Conservation (phyloP, 2,113 vertebrate species). For the Marcusenius ussheri region DNA sequence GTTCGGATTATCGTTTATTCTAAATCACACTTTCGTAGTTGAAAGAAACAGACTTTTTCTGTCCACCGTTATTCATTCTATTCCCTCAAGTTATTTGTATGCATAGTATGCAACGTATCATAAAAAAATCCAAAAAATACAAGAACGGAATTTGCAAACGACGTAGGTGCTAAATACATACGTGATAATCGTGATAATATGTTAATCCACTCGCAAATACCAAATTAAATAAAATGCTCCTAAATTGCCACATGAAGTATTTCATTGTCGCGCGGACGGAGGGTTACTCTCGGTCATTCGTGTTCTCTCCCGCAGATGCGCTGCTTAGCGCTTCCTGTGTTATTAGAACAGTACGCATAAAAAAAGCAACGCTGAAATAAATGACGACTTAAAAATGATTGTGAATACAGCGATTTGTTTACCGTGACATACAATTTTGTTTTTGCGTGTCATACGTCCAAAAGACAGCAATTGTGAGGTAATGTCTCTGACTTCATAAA, state of each 20-base stretch:
- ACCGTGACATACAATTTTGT: not conserved
- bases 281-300: conserved; percentile 17
- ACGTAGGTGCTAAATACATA: not conserved
- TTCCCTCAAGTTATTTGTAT: not conserved
- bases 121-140: not conserved
- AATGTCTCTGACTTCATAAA: not conserved
- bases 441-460: not conserved
- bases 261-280: not conserved
- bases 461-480: not conserved
- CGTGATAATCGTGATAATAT: not conserved
- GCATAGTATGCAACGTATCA: not conserved
- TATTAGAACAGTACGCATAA: not conserved
- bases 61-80: not conserved
- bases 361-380: not conserved
- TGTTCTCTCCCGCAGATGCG: not conserved
- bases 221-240: not conserved
- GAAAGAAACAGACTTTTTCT: not conserved
- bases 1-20: not conserved
- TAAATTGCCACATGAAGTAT: not conserved
- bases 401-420: not conserved
- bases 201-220: not conserved
- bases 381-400: not conserved
- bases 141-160: not conserved
- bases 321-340: not conserved
- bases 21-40: not conserved